Evolutionary conservation across 1,140 invertebrate genomes (phyloP), one percentile per base, ranked within the genome.

Genomic region (Agrypnia vestita): DNA sequence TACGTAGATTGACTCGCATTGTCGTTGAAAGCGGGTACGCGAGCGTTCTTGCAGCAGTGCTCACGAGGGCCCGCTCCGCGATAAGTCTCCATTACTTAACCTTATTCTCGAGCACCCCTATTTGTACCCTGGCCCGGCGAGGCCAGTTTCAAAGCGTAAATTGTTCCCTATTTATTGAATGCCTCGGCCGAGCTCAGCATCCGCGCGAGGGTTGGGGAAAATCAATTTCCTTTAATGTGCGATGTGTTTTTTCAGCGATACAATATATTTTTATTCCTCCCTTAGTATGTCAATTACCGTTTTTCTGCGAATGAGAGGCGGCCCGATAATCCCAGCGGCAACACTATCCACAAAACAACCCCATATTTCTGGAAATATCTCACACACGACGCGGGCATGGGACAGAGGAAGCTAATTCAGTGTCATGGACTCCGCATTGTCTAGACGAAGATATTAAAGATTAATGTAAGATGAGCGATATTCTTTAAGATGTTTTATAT

Each of bases 71-170:
- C 35, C 25, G 19, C 61, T 35, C 12, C 61, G 35, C 61, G 35
- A 64, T 64, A 64, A 64, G 19, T 64, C 61, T 64, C 61, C 19
- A 64, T 64, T 64, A 64, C 61, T 35, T 64, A 64, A 19, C 13
- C 61, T 13, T 9, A 64, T 43, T 25, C 25, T 64, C n/a, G 11
- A 51, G 21, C 61, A 64, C 61, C 61, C 55, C 61, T 19, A 64
- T 64, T 64, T 64, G 61, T 64, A 64, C 35, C 73, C 17, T 44
- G n/a, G 19, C 43, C 35, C 46, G 61, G 59, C 13, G 21, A 53
- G 46, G 46, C 47, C 17, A 25, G 67, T 77, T 77, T 64, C 51
- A 77, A 77, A 77, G 76, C 67, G 76, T 77, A 77, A 51, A 77
- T 77, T 77, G 76, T 77, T 77, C 55, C 21, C 17, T 59, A 75